Conservation (phyloP, 92 coral and sea anemone genomes). For the Paragorgia papillata region DNA sequence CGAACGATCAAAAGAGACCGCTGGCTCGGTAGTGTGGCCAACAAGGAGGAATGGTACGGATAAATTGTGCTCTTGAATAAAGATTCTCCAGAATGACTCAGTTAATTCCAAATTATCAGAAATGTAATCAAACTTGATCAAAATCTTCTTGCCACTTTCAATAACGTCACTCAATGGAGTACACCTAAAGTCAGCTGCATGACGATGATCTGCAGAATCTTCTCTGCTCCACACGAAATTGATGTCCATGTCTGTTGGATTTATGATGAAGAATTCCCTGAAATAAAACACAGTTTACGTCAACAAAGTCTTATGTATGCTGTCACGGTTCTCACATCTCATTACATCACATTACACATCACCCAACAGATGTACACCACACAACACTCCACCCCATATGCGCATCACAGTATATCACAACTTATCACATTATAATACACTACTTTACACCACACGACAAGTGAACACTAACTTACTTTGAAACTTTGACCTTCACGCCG, state of each 20-base stretch:
- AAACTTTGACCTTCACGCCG: slow-evolving; percentile 88
- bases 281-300: slow-evolving; percentile 16
- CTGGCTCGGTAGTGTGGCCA: slow-evolving; percentile 97
- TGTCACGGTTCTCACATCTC: too few relatives aligned
- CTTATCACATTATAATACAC: too few relatives aligned
- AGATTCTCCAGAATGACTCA: slow-evolving; percentile 99
- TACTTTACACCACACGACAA: too few relatives aligned
- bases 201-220: slow-evolving; percentile 79
- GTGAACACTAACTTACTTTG: slow-evolving; percentile 56
- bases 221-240: slow-evolving; percentile 90
- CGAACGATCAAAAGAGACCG: slow-evolving; percentile 90
- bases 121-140: slow-evolving; percentile 88
- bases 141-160: slow-evolving; percentile 90
- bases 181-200: slow-evolving; percentile 79
- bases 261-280: slow-evolving; percentile 86
- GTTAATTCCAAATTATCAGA: slow-evolving; percentile 84
- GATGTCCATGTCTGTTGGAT: slow-evolving; percentile 81
- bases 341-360: too few relatives aligned
- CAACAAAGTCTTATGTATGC: too few relatives aligned
- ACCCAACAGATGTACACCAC: too few relatives aligned
- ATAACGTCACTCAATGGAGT: slow-evolving; percentile 70
- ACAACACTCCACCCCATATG: too few relatives aligned
- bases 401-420: too few relatives aligned
- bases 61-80: slow-evolving; percentile 88
- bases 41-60: slow-evolving; percentile 94